Percentiles rank a stretch among this genome's conserved stretches.
These are phyloP conservation scores for Argynnis bischoffii DNA, from an alignment of 2,888 invertebrate genomes.

Conservation along the genomic window DNA sequence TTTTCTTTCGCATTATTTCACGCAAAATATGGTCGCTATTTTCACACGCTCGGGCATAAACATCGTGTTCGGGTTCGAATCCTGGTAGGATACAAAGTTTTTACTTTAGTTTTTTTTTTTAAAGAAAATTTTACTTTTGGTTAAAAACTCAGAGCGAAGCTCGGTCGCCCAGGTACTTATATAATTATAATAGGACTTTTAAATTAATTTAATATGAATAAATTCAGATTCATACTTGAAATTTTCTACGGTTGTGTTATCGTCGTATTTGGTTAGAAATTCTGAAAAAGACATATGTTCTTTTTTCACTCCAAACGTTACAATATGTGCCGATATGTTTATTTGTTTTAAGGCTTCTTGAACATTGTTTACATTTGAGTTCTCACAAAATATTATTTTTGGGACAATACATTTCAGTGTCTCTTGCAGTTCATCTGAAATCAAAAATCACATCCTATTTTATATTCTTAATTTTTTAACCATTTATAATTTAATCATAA, in stretches of 20 bases:
- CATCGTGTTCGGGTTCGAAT: too few relatives aligned
- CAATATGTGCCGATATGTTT: slow-evolving; percentile 45
- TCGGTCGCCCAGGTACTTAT: too few relatives aligned
- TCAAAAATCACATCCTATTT: neutral
- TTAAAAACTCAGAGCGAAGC: too few relatives aligned
- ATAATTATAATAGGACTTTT: too few relatives aligned
- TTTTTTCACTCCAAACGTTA: slow-evolving; percentile 50
- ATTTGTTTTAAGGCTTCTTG: slow-evolving; percentile 46
- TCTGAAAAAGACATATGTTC: slow-evolving; percentile 47
- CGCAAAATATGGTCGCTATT: too few relatives aligned
- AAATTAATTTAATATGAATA: neutral
- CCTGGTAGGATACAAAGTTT: too few relatives aligned
- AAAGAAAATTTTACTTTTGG: too few relatives aligned
- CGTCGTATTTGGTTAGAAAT: slow-evolving; percentile 45
- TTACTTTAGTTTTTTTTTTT: too few relatives aligned
- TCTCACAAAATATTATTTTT: slow-evolving; percentile 56
- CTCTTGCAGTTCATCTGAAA: slow-evolving; percentile 51
- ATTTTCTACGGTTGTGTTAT: slow-evolving; percentile 36
- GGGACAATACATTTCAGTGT: slow-evolving; percentile 48
- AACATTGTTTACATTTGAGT: slow-evolving; percentile 48
- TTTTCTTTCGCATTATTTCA: too few relatives aligned
- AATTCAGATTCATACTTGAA: slow-evolving; percentile 43
- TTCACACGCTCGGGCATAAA: too few relatives aligned
- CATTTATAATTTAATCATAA: neutral
- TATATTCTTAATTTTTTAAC: neutral